Base-by-base conservation (phyloP, 2,888 invertebrate genomes). In the Venusia cambrica region DNA sequence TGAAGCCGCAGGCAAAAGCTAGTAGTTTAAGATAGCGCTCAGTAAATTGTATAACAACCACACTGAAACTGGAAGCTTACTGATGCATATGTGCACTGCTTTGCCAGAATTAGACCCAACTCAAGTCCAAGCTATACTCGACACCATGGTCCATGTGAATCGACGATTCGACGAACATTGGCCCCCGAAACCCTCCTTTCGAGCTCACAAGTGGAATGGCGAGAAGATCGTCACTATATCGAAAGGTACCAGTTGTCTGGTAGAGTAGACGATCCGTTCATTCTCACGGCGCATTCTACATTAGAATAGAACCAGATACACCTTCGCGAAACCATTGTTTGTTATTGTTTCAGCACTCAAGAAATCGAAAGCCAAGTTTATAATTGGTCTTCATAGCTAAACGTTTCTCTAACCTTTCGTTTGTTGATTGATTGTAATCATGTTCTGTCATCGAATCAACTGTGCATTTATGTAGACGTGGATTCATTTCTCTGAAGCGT, bases 101-200 rank as follows among this genome's bases (percentile, higher is more conserved):
- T 79, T 65, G 64, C 67, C 83, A 85, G 84, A 84, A 55, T 60
- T 85, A 74, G 74, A 84, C 49, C 69, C 73, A 37, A 77, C 73
- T 48, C 83, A 85, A 75, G 67, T 83, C 53, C 70, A 75, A 62
- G 84, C 81, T 49, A 81, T 85, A 45, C 55, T 79, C 72, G 70
- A 74, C 42, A 84, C 73, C 42, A 55, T 78, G 70, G 81, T 77
- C 38, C 70, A 62, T 54, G 62, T 60, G 43, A 54, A 64, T 44
- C 74, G 65, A 45, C 76, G 74, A 32, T 84, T 84, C 62, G 84
- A 85, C 56, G 51, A 51, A 46, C 51, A 38, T 51, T 85, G 87
- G 87, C 84, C 84, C 2, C 84, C 83, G 16, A 62, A 66, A 40
- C 48, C 51, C 40, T 52, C 67, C 34, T 46, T 26, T 22, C 33